A percentile compares a stretch with the other conserved stretches of the same genome.
These are phyloP conservation scores for Myotis planiceps DNA, from an alignment of 2,797 vertebrate species.

Conservation along the genomic window DNA sequence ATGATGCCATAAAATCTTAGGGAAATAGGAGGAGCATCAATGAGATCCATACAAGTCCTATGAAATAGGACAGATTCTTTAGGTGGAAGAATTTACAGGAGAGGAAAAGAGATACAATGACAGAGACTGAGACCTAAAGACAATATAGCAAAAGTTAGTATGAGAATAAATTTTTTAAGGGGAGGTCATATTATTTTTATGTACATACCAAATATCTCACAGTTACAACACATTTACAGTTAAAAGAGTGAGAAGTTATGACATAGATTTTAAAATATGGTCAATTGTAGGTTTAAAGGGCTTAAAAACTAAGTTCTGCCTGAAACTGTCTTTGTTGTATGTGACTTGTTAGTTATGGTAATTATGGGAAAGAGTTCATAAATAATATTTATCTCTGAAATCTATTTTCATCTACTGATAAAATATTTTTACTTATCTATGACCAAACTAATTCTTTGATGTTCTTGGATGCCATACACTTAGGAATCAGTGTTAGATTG, in stretches of 20 bases:
- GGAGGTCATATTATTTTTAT: neutral
- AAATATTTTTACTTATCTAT: neutral
- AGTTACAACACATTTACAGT: neutral
- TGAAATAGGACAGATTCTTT: neutral
- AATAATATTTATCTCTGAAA: neutral
- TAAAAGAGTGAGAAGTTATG: neutral
- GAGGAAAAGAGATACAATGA: neutral
- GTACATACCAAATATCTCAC: neutral
- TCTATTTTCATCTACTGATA: neutral
- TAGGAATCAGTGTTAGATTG: neutral
- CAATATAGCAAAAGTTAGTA: neutral
- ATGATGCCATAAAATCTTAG: neutral
- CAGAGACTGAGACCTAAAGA: neutral
- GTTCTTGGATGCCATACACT: neutral
- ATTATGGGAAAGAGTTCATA: neutral
- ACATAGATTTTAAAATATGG: neutral
- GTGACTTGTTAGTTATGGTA: neutral
- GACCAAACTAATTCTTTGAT: neutral
- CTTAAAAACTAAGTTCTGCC: neutral
- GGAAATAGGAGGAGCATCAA: neutral
- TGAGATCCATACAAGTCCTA: neutral
- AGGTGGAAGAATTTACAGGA: neutral
- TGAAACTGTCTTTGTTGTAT: neutral
- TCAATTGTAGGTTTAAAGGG: neutral
- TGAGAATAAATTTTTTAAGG: neutral